Evolutionary conservation across 2,888 invertebrate species (phyloP).

Genomic region (Caenorhabditis macrosperma): DNA sequence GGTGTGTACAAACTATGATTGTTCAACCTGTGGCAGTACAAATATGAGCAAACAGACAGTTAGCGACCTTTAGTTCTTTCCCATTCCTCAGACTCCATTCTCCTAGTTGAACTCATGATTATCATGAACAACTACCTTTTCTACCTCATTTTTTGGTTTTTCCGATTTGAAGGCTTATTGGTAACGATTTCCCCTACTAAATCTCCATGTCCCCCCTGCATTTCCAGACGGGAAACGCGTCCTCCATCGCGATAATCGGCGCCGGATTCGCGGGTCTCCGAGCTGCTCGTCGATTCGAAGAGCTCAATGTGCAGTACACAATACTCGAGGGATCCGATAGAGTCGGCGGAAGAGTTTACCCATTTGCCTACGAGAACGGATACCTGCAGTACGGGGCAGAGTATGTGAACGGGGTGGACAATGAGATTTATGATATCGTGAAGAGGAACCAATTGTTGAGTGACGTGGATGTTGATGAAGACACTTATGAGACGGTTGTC

Average conservation of each 20-base stretch:
- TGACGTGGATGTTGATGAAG: constrained; percentile 10
- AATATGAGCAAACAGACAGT: no score
- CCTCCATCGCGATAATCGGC: constrained; percentile 47
- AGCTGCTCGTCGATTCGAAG: constrained; percentile 55
- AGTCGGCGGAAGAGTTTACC: constrained; percentile 74
- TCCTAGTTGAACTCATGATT: no score
- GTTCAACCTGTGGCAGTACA: no score
- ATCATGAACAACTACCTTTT: no score
- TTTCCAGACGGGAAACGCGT: no score
- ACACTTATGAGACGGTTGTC: constrained; percentile 33
- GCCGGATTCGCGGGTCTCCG: constrained; percentile 63
- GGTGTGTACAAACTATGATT: no score
- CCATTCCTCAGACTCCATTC: no score
- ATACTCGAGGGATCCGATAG: constrained; percentile 71
- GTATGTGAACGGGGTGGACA: constrained; percentile 74
- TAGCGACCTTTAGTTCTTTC: no score
- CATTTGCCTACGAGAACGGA: constrained; percentile 65
- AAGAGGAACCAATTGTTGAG: constrained; percentile 9
- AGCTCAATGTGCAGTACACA: constrained; percentile 40
- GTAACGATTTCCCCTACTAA: no score
- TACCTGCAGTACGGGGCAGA: constrained; percentile 77
- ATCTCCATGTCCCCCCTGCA: no score
- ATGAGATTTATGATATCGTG: constrained; percentile 73
- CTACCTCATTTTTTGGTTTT: no score
- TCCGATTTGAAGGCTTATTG: no score